A percentile compares a stretch with the other conserved stretches of the same genome.
Evolutionary conservation across 2,888 invertebrate species (phyloP).

Genomic region (Suillia variegata): DNA sequence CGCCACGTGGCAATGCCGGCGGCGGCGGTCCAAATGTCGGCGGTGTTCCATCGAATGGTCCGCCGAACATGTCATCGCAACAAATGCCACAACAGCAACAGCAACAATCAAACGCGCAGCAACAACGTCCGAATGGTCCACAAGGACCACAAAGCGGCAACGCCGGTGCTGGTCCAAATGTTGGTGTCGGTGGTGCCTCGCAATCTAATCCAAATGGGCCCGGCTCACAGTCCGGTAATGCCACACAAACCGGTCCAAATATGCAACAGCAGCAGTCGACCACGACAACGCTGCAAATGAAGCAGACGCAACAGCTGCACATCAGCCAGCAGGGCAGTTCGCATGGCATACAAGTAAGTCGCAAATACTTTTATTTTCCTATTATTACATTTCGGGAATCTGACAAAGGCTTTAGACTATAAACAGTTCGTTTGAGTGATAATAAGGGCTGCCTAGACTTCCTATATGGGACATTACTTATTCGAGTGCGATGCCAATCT

Average conservation of each 20-base stretch:
- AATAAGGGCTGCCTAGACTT: neutral
- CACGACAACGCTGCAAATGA: constrained; percentile 76
- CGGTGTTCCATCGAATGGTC: constrained; percentile 29
- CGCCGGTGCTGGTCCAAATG: constrained; percentile 15
- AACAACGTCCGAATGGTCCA: constrained; percentile 10
- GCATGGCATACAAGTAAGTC: constrained; percentile 79
- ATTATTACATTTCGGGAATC: no score
- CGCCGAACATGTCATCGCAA: constrained; percentile 43
- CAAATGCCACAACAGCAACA: constrained; percentile 37
- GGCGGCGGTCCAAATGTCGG: constrained; percentile 33
- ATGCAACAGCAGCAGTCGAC: constrained; percentile 50
- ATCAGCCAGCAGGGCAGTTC: constrained; percentile 79
- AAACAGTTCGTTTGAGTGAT: neutral
- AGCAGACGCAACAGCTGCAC: constrained; percentile 86
- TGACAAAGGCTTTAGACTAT: no score
- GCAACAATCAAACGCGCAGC: constrained; percentile 35
- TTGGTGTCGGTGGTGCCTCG: constrained; percentile 31
- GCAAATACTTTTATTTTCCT: constrained; percentile 1
- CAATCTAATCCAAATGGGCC: constrained; percentile 45
- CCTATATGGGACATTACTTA: neutral
- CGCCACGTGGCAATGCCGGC: constrained; percentile 42
- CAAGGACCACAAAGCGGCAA: constrained; percentile 1
- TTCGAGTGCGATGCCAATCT: no score
- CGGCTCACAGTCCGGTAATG: constrained; percentile 43
- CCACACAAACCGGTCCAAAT: constrained; percentile 35